These are phyloP conservation scores for Parapsyche elsis DNA, from an alignment of 1,140 invertebrate genomes.

Conservation along the genomic window DNA sequence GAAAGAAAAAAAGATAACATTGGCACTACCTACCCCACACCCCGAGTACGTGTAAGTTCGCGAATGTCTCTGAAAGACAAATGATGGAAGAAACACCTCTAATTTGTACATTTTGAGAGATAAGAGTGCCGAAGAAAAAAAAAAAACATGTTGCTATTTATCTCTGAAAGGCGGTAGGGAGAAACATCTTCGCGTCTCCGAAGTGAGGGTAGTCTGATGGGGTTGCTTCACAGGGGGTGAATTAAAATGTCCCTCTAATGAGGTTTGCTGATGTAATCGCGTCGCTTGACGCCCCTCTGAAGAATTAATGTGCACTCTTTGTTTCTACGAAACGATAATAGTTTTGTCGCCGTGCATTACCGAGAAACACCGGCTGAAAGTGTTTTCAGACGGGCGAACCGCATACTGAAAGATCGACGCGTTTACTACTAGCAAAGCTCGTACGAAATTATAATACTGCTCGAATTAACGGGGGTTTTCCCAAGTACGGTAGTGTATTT, in stretches of 20 bases:
- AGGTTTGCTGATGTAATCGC: slow-evolving; percentile 53
- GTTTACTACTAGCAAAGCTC: no score
- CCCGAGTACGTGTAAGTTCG: slow-evolving; percentile 9
- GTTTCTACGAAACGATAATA: not conserved
- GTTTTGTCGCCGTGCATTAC: no score
- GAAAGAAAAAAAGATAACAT: not conserved
- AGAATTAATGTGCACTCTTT: not conserved
- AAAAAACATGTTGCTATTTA: slow-evolving; percentile 34
- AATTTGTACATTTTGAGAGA: slow-evolving; percentile 38
- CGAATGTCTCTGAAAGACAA: slow-evolving; percentile 26
- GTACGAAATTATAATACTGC: no score
- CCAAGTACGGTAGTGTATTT: no score
- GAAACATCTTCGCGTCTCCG: not conserved
- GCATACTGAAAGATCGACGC: no score
- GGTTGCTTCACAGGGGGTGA: slow-evolving; percentile 34
- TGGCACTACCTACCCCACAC: not conserved
- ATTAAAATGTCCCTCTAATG: slow-evolving; percentile 53
- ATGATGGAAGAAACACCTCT: slow-evolving; percentile 32
- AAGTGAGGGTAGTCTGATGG: not conserved
- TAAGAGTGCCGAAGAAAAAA: slow-evolving; percentile 19
- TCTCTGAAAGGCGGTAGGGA: not conserved
- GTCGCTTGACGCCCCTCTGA: not conserved
- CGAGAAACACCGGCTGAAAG: no score
- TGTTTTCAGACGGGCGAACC: no score
- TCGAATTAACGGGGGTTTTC: no score